phyloP scores from a whole-genome alignment of 1,140 invertebrate genomes.

The Sinella curviseta region DNA sequence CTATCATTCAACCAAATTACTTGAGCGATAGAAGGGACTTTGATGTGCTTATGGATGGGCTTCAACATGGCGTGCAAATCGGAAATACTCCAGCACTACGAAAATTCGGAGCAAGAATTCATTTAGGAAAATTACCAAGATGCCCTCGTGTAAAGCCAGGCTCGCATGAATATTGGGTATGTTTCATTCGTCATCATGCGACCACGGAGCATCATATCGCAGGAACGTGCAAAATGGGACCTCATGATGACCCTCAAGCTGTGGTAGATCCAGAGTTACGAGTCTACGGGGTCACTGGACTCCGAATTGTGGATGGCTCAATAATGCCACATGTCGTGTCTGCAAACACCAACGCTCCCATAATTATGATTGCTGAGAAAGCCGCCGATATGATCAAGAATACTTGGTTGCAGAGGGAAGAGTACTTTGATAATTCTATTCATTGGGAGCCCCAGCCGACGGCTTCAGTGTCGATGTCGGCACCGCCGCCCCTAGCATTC shows the following conservation, averaged over 20 bases:
- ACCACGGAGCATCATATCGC: constrained; percentile 62
- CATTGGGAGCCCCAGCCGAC: too few species aligned
- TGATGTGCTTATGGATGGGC: constrained; percentile 60
- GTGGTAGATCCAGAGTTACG: constrained; percentile 76
- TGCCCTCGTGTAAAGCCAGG: constrained; percentile 35
- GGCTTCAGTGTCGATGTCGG: too few species aligned
- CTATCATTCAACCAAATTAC: constrained; percentile 60
- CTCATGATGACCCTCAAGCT: constrained; percentile 68
- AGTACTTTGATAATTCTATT: too few species aligned
- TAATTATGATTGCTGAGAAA: constrained; percentile 52
- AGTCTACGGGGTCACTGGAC: constrained; percentile 33
- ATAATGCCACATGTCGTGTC: background rate
- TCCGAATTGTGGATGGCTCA: constrained; percentile 38
- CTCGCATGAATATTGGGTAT: constrained; percentile 48
- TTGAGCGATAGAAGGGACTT: constrained; percentile 51
- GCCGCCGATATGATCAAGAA: constrained; percentile 53
- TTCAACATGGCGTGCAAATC: constrained; percentile 63
- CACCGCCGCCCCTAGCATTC: too few species aligned
- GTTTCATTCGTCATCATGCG: constrained; percentile 51
- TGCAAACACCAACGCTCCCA: constrained; percentile 41
- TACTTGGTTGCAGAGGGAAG: too few species aligned
- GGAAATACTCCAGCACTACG: constrained; percentile 62
- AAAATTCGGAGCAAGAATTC: constrained; percentile 62
- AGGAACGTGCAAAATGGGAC: constrained; percentile 78
- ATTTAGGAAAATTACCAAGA: constrained; percentile 49